Evolutionary conservation across 2,797 vertebrate genomes (phyloP).

Genomic region (Melanotaenia nigrans): DNA sequence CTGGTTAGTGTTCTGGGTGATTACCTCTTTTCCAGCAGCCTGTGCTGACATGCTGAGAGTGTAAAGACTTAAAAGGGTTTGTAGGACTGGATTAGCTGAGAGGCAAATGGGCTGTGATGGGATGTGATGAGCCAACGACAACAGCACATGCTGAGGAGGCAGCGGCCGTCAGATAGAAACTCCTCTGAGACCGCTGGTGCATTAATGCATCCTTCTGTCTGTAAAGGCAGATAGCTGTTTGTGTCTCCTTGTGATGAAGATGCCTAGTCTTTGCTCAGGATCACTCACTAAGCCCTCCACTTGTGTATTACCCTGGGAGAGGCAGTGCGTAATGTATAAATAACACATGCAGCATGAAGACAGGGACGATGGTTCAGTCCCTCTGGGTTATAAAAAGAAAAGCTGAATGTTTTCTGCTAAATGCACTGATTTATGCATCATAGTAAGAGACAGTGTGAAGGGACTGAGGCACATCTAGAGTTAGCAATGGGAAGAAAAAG

Average conservation of each 20-base stretch:
- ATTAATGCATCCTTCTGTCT: slow-evolving; percentile 41
- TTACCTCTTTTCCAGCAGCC: slow-evolving; percentile 46
- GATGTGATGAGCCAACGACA: slow-evolving; percentile 70
- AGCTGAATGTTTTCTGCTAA: slow-evolving; percentile 17
- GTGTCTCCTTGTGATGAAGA: slow-evolving; percentile 28
- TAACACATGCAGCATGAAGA: slow-evolving; percentile 31
- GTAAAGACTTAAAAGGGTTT: slow-evolving; percentile 52
- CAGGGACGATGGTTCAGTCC: slow-evolving; percentile 19
- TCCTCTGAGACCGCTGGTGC: slow-evolving; percentile 57
- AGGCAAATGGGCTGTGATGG: slow-evolving; percentile 74
- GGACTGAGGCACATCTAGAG: neutral
- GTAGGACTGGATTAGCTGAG: slow-evolving; percentile 63
- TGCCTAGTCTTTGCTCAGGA: slow-evolving; percentile 29
- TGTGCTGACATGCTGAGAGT: slow-evolving; percentile 60
- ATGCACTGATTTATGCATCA: slow-evolving; percentile 21
- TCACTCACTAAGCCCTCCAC: slow-evolving; percentile 47
- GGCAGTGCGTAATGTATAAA: slow-evolving; percentile 33
- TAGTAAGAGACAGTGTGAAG: neutral
- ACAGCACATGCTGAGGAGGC: slow-evolving; percentile 56
- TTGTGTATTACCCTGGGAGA: slow-evolving; percentile 43
- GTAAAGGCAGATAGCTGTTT: slow-evolving; percentile 15
- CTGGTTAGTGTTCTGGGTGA: slow-evolving; percentile 66
- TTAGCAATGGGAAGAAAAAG: neutral
- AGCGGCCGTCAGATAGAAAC: slow-evolving; percentile 25
- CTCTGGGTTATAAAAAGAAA: slow-evolving; percentile 5